Base-by-base conservation (phyloP, 2,797 vertebrate genomes). In the Tauraco hartlaubi region DNA sequence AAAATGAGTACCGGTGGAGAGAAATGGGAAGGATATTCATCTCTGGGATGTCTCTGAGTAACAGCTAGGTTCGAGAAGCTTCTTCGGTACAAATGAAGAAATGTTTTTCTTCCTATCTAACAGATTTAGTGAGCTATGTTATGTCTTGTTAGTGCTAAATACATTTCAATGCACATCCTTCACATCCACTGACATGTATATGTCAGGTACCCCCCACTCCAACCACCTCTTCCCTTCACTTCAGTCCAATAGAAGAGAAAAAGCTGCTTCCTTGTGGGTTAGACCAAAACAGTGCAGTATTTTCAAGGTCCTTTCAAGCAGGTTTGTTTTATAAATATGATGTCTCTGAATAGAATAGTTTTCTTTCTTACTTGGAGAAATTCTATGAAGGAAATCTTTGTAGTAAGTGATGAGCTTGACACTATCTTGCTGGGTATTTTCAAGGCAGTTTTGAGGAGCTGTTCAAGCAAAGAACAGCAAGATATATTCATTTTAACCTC, bases 401-500 rank as follows among this genome's bases (percentile, higher is more conserved):
- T 3, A 89, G 85, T 4, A 26, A 26, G 48, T 15, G 64, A 74
- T 69, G 82, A 91, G 61, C 56, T 17, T 29, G 75, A 63, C 78
- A 20, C 28, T 63, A 0, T 35, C 44, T 74, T 90, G 48, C 67
- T 33, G 77, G 59, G 74, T 20, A 59, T 78, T 93, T 86, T 54
- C 14, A 15, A 21, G 56, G 95, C 49, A 3, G 49, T 72, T 83
- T 31, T 75, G 79, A 84, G 92, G 82, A 92, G 56, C 82, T 44
- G 46, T 15, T 92, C 52, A 35, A 80, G 82, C 76, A 48, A 7
- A 5, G 90, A 88, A 6, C 80, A 81, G 35, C 58, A 52, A 86
- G 95, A 94, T 75, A 41, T 8, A 84, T 93, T 58, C n/a, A 64
- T 72, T 67, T 81, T 59, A 86, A 41, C 74, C 91, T 43, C 76